Percentiles rank a stretch among this genome's conserved stretches.
Evolutionary conservation across 2,888 invertebrate species (phyloP).

Genomic region (Drosophila nr. perissopoda): DNA sequence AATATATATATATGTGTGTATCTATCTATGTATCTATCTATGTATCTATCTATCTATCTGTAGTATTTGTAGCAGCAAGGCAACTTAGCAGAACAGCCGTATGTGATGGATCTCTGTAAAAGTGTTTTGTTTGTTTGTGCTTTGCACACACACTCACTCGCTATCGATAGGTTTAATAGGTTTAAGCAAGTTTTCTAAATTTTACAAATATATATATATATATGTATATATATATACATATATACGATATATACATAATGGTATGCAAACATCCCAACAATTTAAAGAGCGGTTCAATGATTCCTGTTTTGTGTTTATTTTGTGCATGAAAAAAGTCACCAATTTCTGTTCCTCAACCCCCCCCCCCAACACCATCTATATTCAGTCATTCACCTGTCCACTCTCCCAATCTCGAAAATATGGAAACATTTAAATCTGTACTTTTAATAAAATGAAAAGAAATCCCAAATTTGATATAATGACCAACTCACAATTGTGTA

Average conservation of each 20-base stretch:
- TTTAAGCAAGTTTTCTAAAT: slow-evolving; percentile 62
- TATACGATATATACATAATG: slow-evolving; percentile 31
- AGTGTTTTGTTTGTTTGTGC: slow-evolving; percentile 51
- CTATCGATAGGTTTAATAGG: slow-evolving; percentile 60
- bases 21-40: slow-evolving; percentile 19
- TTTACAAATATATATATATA: slow-evolving; percentile 38
- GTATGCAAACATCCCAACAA: slow-evolving; percentile 73
- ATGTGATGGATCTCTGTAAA: slow-evolving; percentile 77
- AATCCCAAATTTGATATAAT: slow-evolving; percentile 44
- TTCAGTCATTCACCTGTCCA: not conserved
- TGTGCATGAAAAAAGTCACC: slow-evolving; percentile 62
- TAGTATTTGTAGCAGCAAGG: slow-evolving; percentile 54
- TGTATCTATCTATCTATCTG: slow-evolving; percentile 39
- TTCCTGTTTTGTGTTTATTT: slow-evolving; percentile 76
- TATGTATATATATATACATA: slow-evolving; percentile 11
- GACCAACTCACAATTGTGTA: slow-evolving; percentile 25
- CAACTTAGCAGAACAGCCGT: slow-evolving; percentile 73
- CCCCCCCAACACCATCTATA: not conserved
- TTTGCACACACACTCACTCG: slow-evolving; percentile 37
- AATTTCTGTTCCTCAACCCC: not conserved
- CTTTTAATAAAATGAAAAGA: slow-evolving; percentile 67
- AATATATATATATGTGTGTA: slow-evolving; percentile 11
- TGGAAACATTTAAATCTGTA: slow-evolving; percentile 27
- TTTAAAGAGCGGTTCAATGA: slow-evolving; percentile 77
- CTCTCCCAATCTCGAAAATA: slow-evolving; percentile 3